Evolutionary conservation across 2,113 vertebrate species (phyloP).

Genomic region (Columbina picui): DNA sequence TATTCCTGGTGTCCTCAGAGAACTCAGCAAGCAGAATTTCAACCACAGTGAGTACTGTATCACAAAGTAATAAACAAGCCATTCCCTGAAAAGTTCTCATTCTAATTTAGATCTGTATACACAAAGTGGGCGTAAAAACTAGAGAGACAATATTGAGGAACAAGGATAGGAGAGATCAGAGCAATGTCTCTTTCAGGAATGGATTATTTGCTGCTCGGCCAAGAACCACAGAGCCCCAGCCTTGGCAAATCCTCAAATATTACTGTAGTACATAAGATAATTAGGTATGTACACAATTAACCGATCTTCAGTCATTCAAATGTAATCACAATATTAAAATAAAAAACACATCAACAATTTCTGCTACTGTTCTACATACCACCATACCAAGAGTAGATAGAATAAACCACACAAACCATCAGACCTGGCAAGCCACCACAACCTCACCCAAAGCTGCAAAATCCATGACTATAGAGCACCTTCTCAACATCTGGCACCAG

Average conservation of each 20-base stretch:
- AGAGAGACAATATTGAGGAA: slow-evolving; percentile 9
- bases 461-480: not conserved
- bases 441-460: not conserved
- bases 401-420: not conserved
- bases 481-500: not conserved
- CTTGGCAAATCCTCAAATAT: not conserved
- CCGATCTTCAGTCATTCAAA: slow-evolving; percentile 5
- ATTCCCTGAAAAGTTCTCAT: slow-evolving; percentile 11
- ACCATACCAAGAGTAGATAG: not conserved
- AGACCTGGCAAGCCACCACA: not conserved
- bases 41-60: not conserved
- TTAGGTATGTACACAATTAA: not conserved
- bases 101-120: slow-evolving; percentile 2
- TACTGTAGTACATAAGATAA: not conserved
- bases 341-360: not conserved
- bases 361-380: not conserved
- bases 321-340: slow-evolving; percentile 31
- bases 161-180: slow-evolving; percentile 24
- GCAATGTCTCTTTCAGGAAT: not conserved
- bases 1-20: slow-evolving; percentile 27
- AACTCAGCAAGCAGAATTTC: slow-evolving; percentile 16
- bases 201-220: not conserved
- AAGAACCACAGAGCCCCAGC: not conserved
- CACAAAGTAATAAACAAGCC: slow-evolving; percentile 15
- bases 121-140: slow-evolving; percentile 16